Evolutionary conservation across 2,113 vertebrate species (phyloP), one percentile per base, ranked within the genome.

Genomic region (Microcebus griseorufus): DNA sequence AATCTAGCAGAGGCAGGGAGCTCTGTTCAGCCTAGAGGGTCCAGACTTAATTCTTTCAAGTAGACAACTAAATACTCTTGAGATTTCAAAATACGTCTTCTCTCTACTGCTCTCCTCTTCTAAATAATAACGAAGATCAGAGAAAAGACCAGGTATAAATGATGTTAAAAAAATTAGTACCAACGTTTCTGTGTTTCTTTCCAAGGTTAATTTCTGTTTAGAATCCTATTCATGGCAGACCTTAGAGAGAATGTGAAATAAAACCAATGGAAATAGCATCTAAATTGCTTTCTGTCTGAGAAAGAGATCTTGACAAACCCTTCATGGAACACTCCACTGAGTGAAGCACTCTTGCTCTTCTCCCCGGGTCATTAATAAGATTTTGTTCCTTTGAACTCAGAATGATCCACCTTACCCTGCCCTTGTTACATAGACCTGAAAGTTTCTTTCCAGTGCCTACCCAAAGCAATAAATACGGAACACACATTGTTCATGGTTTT

Each of bases 161-260:
- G 92, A 78, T 69, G 18, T 69, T 45, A 23, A 51, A 29, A 51
- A 65, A 91, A 92, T 62, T 67, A 58, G 58, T 91, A 69, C n/a
- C 51, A 73, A 39, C 9, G 10, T 90, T 76, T 70, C 20, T 42
- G 27, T 20, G 80, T 93, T 93, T 72, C 64, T 93, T 58, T 80
- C 48, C 64, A 48, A 88, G 72, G 81, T 95, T 95, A 92, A 94
- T 94, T 78, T 90, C 86, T 75, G 29, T 79, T 93, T 51, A 75
- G 87, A 96, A 95, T 87, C 55, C n/a, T 92, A 58, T 87, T 84
- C 90, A 81, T 18, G 27, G 39, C 70, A 72, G 23, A 94, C 32
- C 72, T 60, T 87, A 82, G 84, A 73, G 29, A 95, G 53, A 88
- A 92, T 20, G 65, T 37, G 78, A 90, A 65, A 94, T 78, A 51